Percentiles rank a stretch among this genome's conserved stretches.
phyloP scores from a whole-genome alignment of 2,797 vertebrate species.

The Pristis pectinata region DNA sequence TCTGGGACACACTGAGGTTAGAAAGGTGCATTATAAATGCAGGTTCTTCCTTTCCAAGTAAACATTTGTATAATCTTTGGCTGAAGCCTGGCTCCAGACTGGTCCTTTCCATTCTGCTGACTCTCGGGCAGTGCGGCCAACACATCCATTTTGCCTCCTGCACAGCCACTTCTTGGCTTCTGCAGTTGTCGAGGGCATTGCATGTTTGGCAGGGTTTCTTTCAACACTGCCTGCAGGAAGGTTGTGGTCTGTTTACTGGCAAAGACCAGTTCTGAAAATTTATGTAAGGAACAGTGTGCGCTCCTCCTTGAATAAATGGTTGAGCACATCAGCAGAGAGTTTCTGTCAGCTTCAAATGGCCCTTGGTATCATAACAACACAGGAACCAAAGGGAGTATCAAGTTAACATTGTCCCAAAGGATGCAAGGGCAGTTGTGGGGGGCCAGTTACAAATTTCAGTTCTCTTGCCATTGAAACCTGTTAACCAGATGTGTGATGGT shows the following conservation, averaged over 20 bases:
- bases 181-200: not conserved
- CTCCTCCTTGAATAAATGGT: not conserved
- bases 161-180: not conserved
- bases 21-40: not conserved
- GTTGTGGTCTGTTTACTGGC: not conserved
- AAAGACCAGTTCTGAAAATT: not conserved
- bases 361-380: not conserved
- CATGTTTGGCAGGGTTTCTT: not conserved
- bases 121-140: not conserved
- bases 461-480: not conserved
- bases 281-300: not conserved
- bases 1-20: not conserved
- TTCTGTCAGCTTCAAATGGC: conserved; percentile 8
- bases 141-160: not conserved
- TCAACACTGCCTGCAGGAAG: not conserved
- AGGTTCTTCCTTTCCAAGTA: not conserved
- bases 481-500: conserved; percentile 17
- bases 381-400: not conserved
- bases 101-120: not conserved
- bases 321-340: not conserved
- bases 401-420: not conserved
- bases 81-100: not conserved
- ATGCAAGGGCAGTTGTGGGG: not conserved
- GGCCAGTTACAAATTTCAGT: not conserved
- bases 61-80: not conserved